Percentiles rank a stretch among this genome's conserved stretches.
Conservation (phyloP, 2,888 invertebrate species). For the Julus scanicus region DNA sequence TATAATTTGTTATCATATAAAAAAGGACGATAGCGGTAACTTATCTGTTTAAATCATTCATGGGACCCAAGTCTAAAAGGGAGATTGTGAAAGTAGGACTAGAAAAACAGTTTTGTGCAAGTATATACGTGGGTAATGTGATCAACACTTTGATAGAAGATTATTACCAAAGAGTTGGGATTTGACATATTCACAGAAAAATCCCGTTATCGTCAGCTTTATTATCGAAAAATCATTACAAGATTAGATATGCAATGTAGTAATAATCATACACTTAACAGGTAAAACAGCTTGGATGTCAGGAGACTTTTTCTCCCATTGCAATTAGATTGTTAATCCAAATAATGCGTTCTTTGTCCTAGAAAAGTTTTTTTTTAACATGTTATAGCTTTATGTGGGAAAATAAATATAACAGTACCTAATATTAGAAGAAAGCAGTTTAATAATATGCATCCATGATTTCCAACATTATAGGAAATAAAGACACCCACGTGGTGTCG, state of each 20-base stretch:
- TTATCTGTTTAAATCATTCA: not conserved
- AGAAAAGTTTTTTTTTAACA: too few species aligned
- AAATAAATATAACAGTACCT: too few species aligned
- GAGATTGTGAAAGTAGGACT: not conserved
- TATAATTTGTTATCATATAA: too few species aligned
- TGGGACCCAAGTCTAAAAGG: not conserved
- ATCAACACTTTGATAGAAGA: not conserved
- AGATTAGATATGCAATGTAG: constrained; percentile 23
- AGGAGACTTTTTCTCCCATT: too few species aligned
- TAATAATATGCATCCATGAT: too few species aligned
- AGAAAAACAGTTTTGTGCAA: not conserved
- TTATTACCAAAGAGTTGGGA: not conserved
- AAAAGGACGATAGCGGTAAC: not conserved
- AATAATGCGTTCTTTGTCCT: too few species aligned
- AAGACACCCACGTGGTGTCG: too few species aligned
- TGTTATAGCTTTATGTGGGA: too few species aligned
- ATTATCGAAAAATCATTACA: not conserved
- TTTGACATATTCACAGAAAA: not conserved
- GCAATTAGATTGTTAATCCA: too few species aligned
- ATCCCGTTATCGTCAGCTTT: not conserved
- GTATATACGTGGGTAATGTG: constrained; percentile 23
- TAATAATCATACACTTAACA: not conserved
- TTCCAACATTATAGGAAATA: too few species aligned
- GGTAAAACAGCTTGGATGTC: not conserved
- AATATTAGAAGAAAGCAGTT: too few species aligned